A percentile compares a stretch with the other conserved stretches of the same genome.
Evolutionary conservation across 2,888 invertebrate species (phyloP).

Genomic region (Camptogramma bilineatum): DNA sequence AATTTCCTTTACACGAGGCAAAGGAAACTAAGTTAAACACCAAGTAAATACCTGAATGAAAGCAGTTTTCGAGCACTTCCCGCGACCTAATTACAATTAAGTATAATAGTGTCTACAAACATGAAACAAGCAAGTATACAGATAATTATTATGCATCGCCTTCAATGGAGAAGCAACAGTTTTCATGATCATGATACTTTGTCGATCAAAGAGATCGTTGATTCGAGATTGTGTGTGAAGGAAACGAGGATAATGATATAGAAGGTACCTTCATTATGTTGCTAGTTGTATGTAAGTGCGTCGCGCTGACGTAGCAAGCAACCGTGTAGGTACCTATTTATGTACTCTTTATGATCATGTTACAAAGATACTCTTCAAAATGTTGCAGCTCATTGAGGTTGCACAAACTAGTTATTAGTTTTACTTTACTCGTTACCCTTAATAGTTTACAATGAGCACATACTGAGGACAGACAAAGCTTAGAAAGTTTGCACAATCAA

Average conservation of each 20-base stretch:
- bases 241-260: slow-evolving; percentile 39
- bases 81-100: slow-evolving; percentile 24
- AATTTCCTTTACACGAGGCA: slow-evolving; percentile 36
- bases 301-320: background rate
- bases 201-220: slow-evolving; percentile 24
- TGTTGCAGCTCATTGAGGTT: slow-evolving; percentile 30
- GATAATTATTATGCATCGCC: slow-evolving; percentile 10
- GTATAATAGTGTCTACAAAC: slow-evolving; percentile 12
- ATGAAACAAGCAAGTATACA: slow-evolving; percentile 4
- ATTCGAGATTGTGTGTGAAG: slow-evolving; percentile 44
- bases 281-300: background rate
- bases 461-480: background rate
- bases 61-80: slow-evolving; percentile 25
- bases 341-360: slow-evolving; percentile 19
- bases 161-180: slow-evolving; percentile 15
- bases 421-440: slow-evolving; percentile 29
- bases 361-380: slow-evolving; percentile 13
- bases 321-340: slow-evolving; percentile 9
- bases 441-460: slow-evolving; percentile 22
- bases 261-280: slow-evolving; percentile 32
- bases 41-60: slow-evolving; percentile 34
- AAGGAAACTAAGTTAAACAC: slow-evolving; percentile 34
- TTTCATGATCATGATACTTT: slow-evolving; percentile 5
- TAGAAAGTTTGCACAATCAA: slow-evolving; percentile 13
- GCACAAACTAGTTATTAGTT: slow-evolving; percentile 30